Evolutionary conservation across 35 echinoderm and acorn worm genomes (phyloP).

Genomic region (Antedon bifida): DNA sequence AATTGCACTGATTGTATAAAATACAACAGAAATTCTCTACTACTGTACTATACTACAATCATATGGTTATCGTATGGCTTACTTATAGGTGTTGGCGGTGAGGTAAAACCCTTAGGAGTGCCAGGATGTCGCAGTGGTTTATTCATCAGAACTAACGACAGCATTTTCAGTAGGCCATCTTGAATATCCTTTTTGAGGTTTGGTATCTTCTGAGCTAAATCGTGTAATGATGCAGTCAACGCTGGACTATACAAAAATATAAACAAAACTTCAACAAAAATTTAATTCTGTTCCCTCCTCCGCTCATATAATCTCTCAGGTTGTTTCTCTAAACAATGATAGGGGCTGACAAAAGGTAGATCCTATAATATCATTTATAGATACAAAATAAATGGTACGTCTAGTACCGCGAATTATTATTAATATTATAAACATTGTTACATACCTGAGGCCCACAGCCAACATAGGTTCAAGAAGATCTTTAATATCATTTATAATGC

Average conservation of each 20-base stretch:
- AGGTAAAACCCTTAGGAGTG: conserved; percentile 43
- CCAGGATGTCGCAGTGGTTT: conserved; percentile 86
- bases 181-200: conserved; percentile 81
- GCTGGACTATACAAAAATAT: conserved; percentile 45
- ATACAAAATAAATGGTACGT: no score
- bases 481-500: conserved; percentile 64
- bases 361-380: no score
- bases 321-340: no score
- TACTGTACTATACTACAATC: no score
- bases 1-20: no score
- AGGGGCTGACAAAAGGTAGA: no score
- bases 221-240: conserved; percentile 82
- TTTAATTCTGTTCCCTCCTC: no score
- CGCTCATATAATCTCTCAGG: no score
- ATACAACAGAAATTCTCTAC: no score
- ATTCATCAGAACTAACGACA: conserved; percentile 88
- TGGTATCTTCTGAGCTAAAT: conserved; percentile 77
- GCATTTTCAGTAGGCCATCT: conserved; percentile 91
- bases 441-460: conserved; percentile 80
- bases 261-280: background rate
- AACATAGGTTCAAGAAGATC: conserved; percentile 93
- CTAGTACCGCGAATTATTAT: no score
- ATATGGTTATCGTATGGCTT: no score
- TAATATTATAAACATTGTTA: no score
- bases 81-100: conserved; percentile 38